A percentile compares a stretch with the other conserved stretches of the same genome.
phyloP scores from a whole-genome alignment of 2,797 vertebrate genomes.

The Threskiornis aethiopicus region DNA sequence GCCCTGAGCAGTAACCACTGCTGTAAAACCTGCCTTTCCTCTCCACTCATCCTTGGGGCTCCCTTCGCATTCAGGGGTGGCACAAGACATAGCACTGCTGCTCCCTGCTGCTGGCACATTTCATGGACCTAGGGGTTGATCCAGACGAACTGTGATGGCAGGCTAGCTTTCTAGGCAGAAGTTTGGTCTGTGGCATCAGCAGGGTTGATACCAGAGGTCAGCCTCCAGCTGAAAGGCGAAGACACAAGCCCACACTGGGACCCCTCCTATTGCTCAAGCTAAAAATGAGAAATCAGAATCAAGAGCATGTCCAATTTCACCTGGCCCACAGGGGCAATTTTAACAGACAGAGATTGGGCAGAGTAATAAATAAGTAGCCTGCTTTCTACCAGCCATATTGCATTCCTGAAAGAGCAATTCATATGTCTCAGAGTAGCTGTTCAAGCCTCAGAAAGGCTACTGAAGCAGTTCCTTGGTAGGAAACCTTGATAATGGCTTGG shows the following conservation, averaged over 20 bases:
- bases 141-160: not conserved
- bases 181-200: not conserved
- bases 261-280: not conserved
- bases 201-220: not conserved
- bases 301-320: rapidly evolving
- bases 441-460: not conserved
- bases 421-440: not conserved
- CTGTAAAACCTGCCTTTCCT: not conserved
- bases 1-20: not conserved
- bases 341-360: not conserved
- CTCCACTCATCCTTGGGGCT: not conserved
- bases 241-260: not conserved
- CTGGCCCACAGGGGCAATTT: not conserved
- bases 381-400: not conserved
- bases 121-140: not conserved
- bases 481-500: not conserved
- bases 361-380: not conserved
- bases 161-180: not conserved
- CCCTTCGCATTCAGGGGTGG: too few relatives aligned
- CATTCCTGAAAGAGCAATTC: not conserved
- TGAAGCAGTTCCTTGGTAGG: not conserved
- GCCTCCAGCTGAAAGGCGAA: not conserved
- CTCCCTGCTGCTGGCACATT: not conserved
- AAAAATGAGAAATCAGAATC: not conserved
- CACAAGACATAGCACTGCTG: not conserved